Base-by-base conservation (phyloP, 64 coral and sea anemone genomes). In the Stichodactyla helianthus region DNA sequence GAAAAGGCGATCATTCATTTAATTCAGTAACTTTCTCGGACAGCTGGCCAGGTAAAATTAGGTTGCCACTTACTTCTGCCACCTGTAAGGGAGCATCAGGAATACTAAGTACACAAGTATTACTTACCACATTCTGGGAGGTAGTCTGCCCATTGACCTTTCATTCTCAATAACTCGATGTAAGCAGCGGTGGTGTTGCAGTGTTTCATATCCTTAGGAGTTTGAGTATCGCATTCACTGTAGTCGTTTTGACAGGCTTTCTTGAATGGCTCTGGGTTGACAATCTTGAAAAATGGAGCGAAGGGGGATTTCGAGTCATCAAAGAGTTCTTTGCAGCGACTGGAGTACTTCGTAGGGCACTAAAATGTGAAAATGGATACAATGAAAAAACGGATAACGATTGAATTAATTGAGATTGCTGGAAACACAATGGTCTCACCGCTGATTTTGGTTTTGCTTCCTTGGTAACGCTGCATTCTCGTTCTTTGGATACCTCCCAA, bases 141-240 rank as follows among this genome's bases (percentile, higher is more conserved):
- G 55, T 88, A 88, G n/a, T 89, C 77, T 14, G 89, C 93, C 88
- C 82, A 95, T 77, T 92, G 77, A 63, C 97, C 97, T 19, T 83
- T 82, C 88, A 92, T 85, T 77, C 91, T 94, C 55, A 95, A 71
- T 50, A 92, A 67, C 59, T 92, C 97, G 17, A 94, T 88, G 86
- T 99, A 99, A 19, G 97, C 90, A 79, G 97, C 93, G 1, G 97
- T 95, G 12, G 82, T 85, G 77, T 99, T 99, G 25, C 97, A 99
- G 88, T 95, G 90, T 61, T 89, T 99, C 51, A 88, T 92, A 76
- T 92, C 93, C 59, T 94, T 92, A 22, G 93, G 90, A 13, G 84
- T 79, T 54, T 22, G 20, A 19, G 86, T 83, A 22, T 89, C 88
- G 50, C 97, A 99, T 77, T 92, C 88, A 4, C 59, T 54, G 87